These are phyloP conservation scores for Teleogryllus occipitalis DNA, from an alignment of 1,140 invertebrate genomes.

Conservation along the genomic window DNA sequence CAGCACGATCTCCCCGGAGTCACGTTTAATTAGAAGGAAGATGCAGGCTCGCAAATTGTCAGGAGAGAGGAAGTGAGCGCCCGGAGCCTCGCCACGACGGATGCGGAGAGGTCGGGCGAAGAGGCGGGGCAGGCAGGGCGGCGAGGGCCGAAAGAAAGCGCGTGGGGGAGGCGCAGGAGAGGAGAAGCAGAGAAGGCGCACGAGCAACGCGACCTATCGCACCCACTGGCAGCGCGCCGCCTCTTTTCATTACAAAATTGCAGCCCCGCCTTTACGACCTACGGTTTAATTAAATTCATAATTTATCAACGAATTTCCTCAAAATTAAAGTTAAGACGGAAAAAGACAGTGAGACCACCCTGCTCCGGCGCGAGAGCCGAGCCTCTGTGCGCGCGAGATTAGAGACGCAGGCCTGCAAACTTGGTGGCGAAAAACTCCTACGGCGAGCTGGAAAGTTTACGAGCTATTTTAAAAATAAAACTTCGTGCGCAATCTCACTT, in stretches of 20 bases:
- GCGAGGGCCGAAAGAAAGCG: not conserved
- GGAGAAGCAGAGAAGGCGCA: not conserved
- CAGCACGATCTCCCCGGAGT: too few species aligned
- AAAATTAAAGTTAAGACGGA: slow-evolving; percentile 5
- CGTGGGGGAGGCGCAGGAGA: not conserved
- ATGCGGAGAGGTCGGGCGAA: too few species aligned
- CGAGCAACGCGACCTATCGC: not conserved
- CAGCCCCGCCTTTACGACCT: not conserved
- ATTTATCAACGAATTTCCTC: slow-evolving; percentile 5
- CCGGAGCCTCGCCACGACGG: too few species aligned
- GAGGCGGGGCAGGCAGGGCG: too few species aligned
- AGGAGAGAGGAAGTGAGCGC: too few species aligned
- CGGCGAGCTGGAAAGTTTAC: not conserved
- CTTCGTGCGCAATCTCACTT: not conserved
- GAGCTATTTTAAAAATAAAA: slow-evolving; percentile 1
- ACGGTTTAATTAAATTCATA: not conserved
- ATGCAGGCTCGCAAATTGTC: too few species aligned
- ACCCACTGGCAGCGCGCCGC: not conserved
- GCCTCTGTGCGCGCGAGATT: not conserved
- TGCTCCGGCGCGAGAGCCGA: not conserved
- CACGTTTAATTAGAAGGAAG: too few species aligned
- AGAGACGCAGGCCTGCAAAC: not conserved
- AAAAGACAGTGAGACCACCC: not conserved
- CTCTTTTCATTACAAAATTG: slow-evolving; percentile 5
- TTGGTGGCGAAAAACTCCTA: not conserved